phyloP scores from a whole-genome alignment of 2,797 vertebrate genomes.

The Eospalax fontanierii region DNA sequence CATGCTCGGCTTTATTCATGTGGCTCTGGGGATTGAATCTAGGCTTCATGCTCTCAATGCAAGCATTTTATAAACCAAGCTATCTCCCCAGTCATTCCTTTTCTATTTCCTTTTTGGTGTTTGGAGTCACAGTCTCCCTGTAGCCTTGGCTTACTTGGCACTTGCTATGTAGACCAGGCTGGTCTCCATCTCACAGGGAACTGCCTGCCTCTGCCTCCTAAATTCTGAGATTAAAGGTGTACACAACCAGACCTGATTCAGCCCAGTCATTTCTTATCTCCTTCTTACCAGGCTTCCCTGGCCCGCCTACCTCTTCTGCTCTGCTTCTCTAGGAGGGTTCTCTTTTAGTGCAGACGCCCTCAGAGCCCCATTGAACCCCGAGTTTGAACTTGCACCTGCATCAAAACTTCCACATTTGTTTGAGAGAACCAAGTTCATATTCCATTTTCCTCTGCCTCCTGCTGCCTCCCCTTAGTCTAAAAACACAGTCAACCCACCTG shows the following conservation, averaged over 20 bases:
- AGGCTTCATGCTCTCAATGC: not conserved
- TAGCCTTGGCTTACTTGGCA: not conserved
- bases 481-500: not conserved
- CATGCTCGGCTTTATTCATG: not conserved
- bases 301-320: not conserved
- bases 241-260: too few species aligned
- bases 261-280: not conserved
- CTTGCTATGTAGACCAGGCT: not conserved
- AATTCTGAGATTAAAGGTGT: too few species aligned
- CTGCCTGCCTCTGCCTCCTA: not conserved
- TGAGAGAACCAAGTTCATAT: not conserved
- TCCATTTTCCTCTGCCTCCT: fast-evolving
- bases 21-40: not conserved
- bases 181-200: not conserved
- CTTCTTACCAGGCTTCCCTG: not conserved
- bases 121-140: not conserved
- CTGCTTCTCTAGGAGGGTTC: not conserved
- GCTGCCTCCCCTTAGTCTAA: not conserved
- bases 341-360: not conserved
- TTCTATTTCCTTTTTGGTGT: not conserved
- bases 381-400: not conserved
- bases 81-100: too few species aligned
- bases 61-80: not conserved
- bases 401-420: not conserved
- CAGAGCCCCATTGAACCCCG: not conserved